A percentile compares a stretch with the other conserved stretches of the same genome.
Evolutionary conservation across 1,140 invertebrate genomes (phyloP).

Genomic region (Hyles vespertilio): DNA sequence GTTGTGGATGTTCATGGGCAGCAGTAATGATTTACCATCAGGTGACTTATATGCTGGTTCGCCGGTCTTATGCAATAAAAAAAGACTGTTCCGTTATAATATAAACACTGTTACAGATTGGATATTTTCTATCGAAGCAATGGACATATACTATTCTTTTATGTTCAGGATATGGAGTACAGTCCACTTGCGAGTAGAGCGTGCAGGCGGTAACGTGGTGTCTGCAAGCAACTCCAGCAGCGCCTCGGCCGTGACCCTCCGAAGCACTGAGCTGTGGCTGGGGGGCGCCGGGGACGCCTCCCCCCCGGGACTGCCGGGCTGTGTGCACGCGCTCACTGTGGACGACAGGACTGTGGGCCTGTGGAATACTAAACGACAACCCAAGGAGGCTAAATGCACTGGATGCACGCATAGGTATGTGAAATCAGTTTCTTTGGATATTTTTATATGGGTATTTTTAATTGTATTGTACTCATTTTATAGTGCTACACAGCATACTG

Average conservation of each 20-base stretch:
- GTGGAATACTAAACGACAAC: slow-evolving; percentile 87
- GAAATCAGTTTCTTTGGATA: too few species aligned
- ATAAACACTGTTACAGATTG: too few species aligned
- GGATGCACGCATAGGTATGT: slow-evolving; percentile 84
- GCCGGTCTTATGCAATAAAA: too few species aligned
- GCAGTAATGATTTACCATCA: too few species aligned
- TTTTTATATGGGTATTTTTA: too few species aligned
- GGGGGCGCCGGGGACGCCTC: slow-evolving; percentile 49
- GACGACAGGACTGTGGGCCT: slow-evolving; percentile 89
- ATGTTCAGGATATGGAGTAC: slow-evolving; percentile 55
- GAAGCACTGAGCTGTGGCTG: slow-evolving; percentile 39
- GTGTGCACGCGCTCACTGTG: slow-evolving; percentile 85
- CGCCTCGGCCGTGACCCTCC: slow-evolving; percentile 20
- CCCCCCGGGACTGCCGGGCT: slow-evolving; percentile 81
- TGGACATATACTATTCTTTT: neutral
- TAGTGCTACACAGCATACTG: too few species aligned
- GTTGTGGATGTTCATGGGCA: too few species aligned
- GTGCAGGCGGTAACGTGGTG: slow-evolving; percentile 26
- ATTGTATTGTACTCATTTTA: too few species aligned
- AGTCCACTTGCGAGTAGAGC: slow-evolving; percentile 50
- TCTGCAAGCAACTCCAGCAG: slow-evolving; percentile 40
- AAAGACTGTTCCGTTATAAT: too few species aligned
- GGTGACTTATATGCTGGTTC: too few species aligned
- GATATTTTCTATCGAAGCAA: too few species aligned
- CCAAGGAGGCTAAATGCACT: slow-evolving; percentile 78